Evolutionary conservation across 2,113 vertebrate species (phyloP), one percentile per base, ranked within the genome.

Genomic region (Rhynchopsitta pachyrhyncha): DNA sequence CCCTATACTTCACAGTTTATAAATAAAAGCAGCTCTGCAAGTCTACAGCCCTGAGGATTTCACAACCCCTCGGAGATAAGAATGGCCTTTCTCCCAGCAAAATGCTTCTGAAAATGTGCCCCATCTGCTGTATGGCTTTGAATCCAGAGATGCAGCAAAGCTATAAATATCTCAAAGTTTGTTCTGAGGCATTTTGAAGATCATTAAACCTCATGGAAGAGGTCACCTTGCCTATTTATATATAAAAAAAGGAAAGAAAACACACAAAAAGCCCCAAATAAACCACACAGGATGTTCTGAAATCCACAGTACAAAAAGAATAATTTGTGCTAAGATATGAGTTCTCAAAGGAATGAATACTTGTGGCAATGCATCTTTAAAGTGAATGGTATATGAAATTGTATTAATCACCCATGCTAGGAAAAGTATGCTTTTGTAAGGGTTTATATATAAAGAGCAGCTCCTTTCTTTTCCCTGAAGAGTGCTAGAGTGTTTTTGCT

Each of bases 21-120:
- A 96, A 93, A 93, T 88, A 96, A 96, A 94, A 97, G 90, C 95
- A 92, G 77, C 73, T 93, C 66, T 78, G 63, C 68, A 63, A 95
- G 53, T 70, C 60, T 73, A 64, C 71, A 87, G 94, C 92, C 89
- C 9, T 10, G 49, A 91, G 93, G 92, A 92, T 91, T 96, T 94
- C 85, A 70, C 90, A 85, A 92, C 57, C 86, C 90, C 88, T 94
- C 83, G 22, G 91, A 96, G 86, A 83, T 12, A 79, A 42, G 82
- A 96, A 94, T 94, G 93, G 91, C 94, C 95, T 97, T 96, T 95
- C 0, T 35, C 83, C 80, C 86, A 87, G 77, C 69, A 92, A 87
- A 94, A 89, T 77, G 84, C 80, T 92, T 90, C 84, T 57, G 91
- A 94, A 97, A 93, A 88, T 10, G 18, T 95, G 82, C 77, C 91